Evolutionary conservation across 2,888 invertebrate species (phyloP), one percentile per base, ranked within the genome.

Genomic region (Anaspis maculata): DNA sequence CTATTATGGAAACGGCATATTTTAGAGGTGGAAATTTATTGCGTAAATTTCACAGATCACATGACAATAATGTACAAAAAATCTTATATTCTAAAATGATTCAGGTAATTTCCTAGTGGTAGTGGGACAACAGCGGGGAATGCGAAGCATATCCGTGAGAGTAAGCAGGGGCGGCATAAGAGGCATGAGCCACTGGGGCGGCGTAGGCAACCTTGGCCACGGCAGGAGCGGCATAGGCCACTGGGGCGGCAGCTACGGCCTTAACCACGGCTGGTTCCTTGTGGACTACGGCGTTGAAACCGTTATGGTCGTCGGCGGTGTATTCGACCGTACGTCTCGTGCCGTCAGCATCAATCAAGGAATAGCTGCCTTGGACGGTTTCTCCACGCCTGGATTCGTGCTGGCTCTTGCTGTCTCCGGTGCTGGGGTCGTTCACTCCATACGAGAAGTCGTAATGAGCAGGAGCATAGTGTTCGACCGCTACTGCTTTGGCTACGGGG

Each of bases 261-360:
- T 54, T 50, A 22, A 55, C 52, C 30, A 53, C 55, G 4, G 56
- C 52, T 3, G 69, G 68, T 45, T 70, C 68, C 21, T 66, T 68
- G 34, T 62, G 64, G 1, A 72, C 71, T 22, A 69, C 49, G 3
- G 72, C 72, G 49, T 71, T 68, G 57, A 72, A 72, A 32, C 72
- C 71, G 40, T 56, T 66, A 43, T 68, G 66, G 13, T 62, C 59
- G 48, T 71, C 71, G 11, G 71, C 67, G 33, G 63, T 62, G 52
- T 72, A 72, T 11, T 69, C 65, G n/a, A 72, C 72, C 15, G 64
- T 59, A 37, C 72, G 64, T 27, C 60, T 61, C 44, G 63, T 62
- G 12, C 71, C 71, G 55, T 72, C 71, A 13, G 71, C 51, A 37
- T 72, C 71, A 44, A 71, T 59, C 2, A 71, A 49, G 35, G 68